Conservation (phyloP, 2,888 invertebrate species). For the Leptinotarsa rubiginosa region DNA sequence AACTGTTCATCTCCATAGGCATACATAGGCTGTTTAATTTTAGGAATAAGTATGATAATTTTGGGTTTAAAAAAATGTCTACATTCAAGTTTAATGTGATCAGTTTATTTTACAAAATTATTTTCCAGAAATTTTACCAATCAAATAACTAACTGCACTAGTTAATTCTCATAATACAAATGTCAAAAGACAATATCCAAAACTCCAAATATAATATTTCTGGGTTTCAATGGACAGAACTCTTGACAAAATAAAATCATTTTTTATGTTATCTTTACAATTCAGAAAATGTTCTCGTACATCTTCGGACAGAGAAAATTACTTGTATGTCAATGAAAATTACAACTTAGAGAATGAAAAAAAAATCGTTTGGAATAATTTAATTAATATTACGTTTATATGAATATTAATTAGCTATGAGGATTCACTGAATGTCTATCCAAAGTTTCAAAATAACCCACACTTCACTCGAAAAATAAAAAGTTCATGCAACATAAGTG, state of each 20-base stretch:
- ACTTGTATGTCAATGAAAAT: background rate
- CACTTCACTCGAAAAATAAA: slow-evolving; percentile 47
- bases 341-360: slow-evolving; percentile 36
- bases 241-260: background rate
- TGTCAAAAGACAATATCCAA: slow-evolving; percentile 9
- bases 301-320: slow-evolving; percentile 26
- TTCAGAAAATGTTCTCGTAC: slow-evolving; percentile 20
- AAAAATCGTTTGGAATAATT: slow-evolving; percentile 52
- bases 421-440: slow-evolving; percentile 49
- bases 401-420: slow-evolving; percentile 53
- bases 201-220: slow-evolving; percentile 7
- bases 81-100: background rate
- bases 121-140: slow-evolving; percentile 10
- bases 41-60: background rate
- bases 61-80: background rate
- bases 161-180: slow-evolving; percentile 13
- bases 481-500: slow-evolving; percentile 89
- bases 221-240: slow-evolving; percentile 3
- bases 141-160: background rate
- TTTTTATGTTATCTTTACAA: slow-evolving; percentile 14
- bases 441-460: slow-evolving; percentile 47
- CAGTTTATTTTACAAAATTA: slow-evolving; percentile 16
- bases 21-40: too few species aligned
- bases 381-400: slow-evolving; percentile 52
- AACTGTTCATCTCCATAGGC: too few species aligned